These are phyloP conservation scores for Hirudinaria manillensis DNA, from an alignment of 2,888 invertebrate species.

Conservation along the genomic window DNA sequence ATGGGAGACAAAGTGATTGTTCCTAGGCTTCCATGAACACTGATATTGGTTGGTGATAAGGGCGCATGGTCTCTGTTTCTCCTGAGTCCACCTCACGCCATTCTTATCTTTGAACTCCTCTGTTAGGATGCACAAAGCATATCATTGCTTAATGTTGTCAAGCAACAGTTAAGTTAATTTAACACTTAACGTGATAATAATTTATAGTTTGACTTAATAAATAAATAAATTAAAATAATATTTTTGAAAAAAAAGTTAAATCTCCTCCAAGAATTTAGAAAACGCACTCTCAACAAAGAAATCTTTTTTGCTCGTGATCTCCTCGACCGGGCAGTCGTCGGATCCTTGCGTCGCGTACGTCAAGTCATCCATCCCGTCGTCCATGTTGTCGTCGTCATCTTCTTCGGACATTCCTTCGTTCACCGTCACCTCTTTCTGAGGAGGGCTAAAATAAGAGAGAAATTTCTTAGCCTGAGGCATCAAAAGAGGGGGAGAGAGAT, in stretches of 20 bases:
- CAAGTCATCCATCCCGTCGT: not conserved
- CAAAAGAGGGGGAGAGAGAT: too few species aligned
- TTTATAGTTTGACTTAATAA: not conserved
- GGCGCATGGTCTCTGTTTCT: slow-evolving; percentile 54
- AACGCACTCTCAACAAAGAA: not conserved
- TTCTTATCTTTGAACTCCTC: slow-evolving; percentile 52
- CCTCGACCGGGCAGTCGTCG: not conserved
- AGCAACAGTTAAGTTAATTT: not conserved
- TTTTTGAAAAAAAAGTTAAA: not conserved
- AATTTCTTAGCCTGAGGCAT: too few species aligned
- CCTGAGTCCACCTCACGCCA: slow-evolving; percentile 51
- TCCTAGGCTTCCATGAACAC: slow-evolving; percentile 67
- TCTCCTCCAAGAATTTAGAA: not conserved
- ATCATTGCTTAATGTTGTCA: not conserved
- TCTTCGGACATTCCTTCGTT: slow-evolving; percentile 16
- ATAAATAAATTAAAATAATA: not conserved
- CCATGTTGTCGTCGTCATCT: slow-evolving; percentile 1
- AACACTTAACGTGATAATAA: not conserved
- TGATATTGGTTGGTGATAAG: slow-evolving; percentile 64
- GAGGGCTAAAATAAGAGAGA: not conserved
- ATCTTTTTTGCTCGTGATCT: not conserved
- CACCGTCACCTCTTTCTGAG: not conserved
- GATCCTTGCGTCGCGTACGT: not conserved
- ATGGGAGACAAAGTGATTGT: slow-evolving; percentile 69
- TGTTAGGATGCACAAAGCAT: not conserved